Base-by-base conservation (phyloP, 2,888 invertebrate species). In the Lasiommata megera region DNA sequence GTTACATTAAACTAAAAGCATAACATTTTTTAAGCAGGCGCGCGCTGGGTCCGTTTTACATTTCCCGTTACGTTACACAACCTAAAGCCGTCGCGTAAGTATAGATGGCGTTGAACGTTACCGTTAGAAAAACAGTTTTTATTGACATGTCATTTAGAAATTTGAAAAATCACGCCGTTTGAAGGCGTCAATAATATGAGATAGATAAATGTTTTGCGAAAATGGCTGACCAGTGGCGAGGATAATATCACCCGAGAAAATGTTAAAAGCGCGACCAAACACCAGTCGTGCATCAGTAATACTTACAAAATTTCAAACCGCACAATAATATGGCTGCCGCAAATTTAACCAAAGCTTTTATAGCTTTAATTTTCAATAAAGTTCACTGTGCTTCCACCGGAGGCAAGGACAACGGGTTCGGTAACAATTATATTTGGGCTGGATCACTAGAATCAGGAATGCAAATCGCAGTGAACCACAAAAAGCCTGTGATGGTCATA, bases 401-500 rank as follows among this genome's bases (percentile, higher is more conserved):
- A 5, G 83, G 84, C 0, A 77, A 66, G 8, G 88, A 90, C 66
- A 84, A 89, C 56, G 91, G 88, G 1, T 89, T 90, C 62, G 91
- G 91, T 0, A 82, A 77, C 63, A 73, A 72, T 40, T 90, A 88
- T 60, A 74, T 87, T 1, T 91, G 91, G 91, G 88, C 86, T 7
- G 81, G 81, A n/a, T 87, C 88, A 0, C 65, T 91, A 37, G 84
- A 88, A 60, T 86, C 87, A 0, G 91, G 88, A 11, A 54, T 88
- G 18, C 79, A 80, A 64, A 83, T 85, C 60, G 89, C 88, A 3
- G 72, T 74, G 1, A 72, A 81, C 61, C 88, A 88, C 60, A 75
- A 79, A 51, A 94, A 93, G 70, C 94, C 94, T 0, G 71, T 94
- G 38, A 93, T 94, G 92, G 75, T 94, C 0, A 83, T 94, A 1